Conservation (phyloP, 2,888 invertebrate species). For the Syritta pipiens region DNA sequence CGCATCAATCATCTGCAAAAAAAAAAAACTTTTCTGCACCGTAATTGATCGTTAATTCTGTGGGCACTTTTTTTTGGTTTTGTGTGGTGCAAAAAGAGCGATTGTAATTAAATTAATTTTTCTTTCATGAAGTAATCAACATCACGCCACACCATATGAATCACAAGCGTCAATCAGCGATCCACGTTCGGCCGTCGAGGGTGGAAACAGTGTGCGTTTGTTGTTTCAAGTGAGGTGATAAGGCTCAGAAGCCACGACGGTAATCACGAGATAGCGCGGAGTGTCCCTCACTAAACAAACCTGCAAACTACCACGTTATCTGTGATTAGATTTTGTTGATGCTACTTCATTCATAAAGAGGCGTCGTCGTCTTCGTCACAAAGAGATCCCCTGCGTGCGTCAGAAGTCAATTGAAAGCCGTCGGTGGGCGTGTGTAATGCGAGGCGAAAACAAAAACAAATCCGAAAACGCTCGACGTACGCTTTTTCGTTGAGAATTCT, state of each 20-base stretch:
- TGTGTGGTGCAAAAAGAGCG: too few species aligned
- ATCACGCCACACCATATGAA: slow-evolving; percentile 32
- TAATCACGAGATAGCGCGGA: too few species aligned
- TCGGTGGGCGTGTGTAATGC: too few species aligned
- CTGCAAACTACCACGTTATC: too few species aligned
- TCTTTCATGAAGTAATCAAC: slow-evolving; percentile 18
- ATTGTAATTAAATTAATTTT: slow-evolving; percentile 19
- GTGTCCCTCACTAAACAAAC: too few species aligned
- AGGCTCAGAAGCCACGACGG: too few species aligned
- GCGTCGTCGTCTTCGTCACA: not conserved
- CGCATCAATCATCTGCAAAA: slow-evolving; percentile 10
- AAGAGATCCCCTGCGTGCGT: not conserved
- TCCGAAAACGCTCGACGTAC: too few species aligned
- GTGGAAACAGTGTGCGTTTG: too few species aligned
- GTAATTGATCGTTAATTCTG: not conserved
- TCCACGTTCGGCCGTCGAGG: too few species aligned
- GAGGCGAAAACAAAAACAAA: slow-evolving; percentile 2
- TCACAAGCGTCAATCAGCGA: not conserved
- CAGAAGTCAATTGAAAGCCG: not conserved
- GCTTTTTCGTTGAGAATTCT: too few species aligned
- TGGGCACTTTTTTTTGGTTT: too few species aligned
- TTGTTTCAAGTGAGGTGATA: slow-evolving; percentile 4
- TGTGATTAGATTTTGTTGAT: too few species aligned
- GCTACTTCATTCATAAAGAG: slow-evolving; percentile 12
- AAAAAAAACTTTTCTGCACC: not conserved